A percentile compares a stretch with the other conserved stretches of the same genome.
These are phyloP conservation scores for Pheosia gnoma DNA, from an alignment of 2,888 invertebrate genomes.

Conservation along the genomic window DNA sequence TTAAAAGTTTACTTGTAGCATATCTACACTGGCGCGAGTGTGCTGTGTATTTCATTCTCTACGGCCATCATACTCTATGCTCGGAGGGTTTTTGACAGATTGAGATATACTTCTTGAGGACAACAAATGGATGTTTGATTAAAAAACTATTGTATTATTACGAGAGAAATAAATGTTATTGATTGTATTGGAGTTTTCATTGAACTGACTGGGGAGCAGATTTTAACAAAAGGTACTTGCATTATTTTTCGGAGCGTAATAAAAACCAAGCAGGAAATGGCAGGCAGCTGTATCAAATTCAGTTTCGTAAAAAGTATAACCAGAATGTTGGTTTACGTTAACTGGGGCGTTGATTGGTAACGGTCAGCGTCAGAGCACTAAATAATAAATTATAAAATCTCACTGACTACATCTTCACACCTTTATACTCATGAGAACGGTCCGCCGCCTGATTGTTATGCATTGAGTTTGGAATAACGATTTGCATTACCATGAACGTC, in stretches of 20 bases:
- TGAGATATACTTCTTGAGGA: no score
- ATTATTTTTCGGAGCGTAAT: not conserved
- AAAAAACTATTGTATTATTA: no score
- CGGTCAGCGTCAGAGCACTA: conserved; percentile 20
- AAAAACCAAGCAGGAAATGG: conserved; percentile 1
- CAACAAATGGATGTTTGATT: no score
- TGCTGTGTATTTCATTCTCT: no score
- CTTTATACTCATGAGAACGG: conserved; percentile 35
- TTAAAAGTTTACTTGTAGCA: no score
- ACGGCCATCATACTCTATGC: no score
- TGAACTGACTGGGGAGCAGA: no score
- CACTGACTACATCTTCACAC: conserved; percentile 5
- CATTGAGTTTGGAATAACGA: conserved; percentile 26
- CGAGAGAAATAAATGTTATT: no score
- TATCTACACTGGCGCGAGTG: no score
- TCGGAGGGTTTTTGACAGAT: no score
- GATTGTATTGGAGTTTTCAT: no score
- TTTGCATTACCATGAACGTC: conserved; percentile 28
- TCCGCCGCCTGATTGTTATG: conserved; percentile 33
- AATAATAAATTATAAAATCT: conserved; percentile 9
- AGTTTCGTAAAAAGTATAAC: conserved; percentile 8
- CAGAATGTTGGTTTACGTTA: conserved; percentile 6
- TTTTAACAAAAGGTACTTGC: not conserved
- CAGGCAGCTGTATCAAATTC: not conserved
- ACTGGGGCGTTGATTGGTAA: conserved; percentile 22